A percentile compares a stretch with the other conserved stretches of the same genome.
These are phyloP conservation scores for Pelobates fuscus DNA, from an alignment of 2,113 vertebrate genomes.

Conservation along the genomic window DNA sequence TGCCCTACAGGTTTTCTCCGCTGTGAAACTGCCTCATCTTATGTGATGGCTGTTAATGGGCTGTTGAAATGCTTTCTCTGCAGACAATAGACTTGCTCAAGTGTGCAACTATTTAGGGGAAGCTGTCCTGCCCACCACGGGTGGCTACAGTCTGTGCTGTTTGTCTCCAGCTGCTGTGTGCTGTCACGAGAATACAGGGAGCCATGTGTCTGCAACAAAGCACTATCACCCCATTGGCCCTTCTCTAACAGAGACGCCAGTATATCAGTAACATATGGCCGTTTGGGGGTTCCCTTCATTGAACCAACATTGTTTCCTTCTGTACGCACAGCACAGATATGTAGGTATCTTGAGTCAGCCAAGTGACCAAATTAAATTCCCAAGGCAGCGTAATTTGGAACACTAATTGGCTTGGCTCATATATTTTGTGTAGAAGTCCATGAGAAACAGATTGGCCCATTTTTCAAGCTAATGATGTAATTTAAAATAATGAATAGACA, in stretches of 20 bases:
- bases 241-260: constrained; percentile 54
- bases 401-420: constrained; percentile 72
- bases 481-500: constrained; percentile 82
- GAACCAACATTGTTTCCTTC: constrained; percentile 67
- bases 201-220: constrained; percentile 69
- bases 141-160: constrained; percentile 71
- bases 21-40: constrained; percentile 53
- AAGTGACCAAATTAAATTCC: constrained; percentile 69
- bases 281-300: constrained; percentile 62
- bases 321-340: constrained; percentile 62
- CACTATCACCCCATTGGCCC: constrained; percentile 64
- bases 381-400: constrained; percentile 62
- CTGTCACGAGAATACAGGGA: constrained; percentile 70
- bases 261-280: constrained; percentile 70
- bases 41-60: constrained; percentile 63
- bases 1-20: constrained; percentile 59
- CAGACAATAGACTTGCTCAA: constrained; percentile 76
- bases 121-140: constrained; percentile 68
- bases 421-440: constrained; percentile 59
- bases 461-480: constrained; percentile 78
- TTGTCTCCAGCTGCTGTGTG: constrained; percentile 65
- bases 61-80: constrained; percentile 74
- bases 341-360: constrained; percentile 62
- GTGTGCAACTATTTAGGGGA: constrained; percentile 73
- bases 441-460: constrained; percentile 80